These are phyloP conservation scores for Therioaphis trifolii DNA, from an alignment of 2,888 invertebrate genomes.

Conservation along the genomic window DNA sequence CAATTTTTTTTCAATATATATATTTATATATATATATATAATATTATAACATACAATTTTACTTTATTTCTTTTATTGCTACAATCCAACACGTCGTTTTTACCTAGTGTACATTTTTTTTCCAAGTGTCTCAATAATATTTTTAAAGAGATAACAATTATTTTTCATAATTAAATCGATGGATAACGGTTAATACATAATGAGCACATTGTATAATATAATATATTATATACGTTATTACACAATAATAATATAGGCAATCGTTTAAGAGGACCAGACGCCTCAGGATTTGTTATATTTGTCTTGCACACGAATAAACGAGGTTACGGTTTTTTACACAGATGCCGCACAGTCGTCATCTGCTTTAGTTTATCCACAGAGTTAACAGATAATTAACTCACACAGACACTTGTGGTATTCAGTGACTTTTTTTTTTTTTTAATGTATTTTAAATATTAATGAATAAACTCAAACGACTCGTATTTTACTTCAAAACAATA, in stretches of 20 bases:
- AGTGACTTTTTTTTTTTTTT: too few relatives aligned
- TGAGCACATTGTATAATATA: slow-evolving; percentile 37
- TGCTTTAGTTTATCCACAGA: too few relatives aligned
- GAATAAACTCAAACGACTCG: too few relatives aligned
- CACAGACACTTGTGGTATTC: too few relatives aligned
- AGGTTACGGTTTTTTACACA: too few relatives aligned
- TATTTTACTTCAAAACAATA: too few relatives aligned
- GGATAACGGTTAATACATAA: slow-evolving; percentile 46
- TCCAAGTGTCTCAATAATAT: slow-evolving; percentile 31
- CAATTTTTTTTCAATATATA: neutral
- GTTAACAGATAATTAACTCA: too few relatives aligned
- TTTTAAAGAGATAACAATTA: slow-evolving; percentile 48
- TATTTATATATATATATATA: neutral
- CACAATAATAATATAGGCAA: slow-evolving; percentile 30
- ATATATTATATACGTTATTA: neutral
- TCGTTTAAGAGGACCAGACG: neutral
- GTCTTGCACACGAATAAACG: too few relatives aligned
- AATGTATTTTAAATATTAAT: too few relatives aligned
- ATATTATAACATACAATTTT: slow-evolving; percentile 28
- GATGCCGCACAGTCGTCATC: too few relatives aligned
- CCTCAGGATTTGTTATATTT: too few relatives aligned
- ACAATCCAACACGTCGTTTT: slow-evolving; percentile 13
- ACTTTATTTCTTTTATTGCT: slow-evolving; percentile 48
- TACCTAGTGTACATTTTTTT: slow-evolving; percentile 45
- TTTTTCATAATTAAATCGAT: slow-evolving; percentile 29